These are phyloP conservation scores for Rhabdornis inornatus DNA, from an alignment of 2,113 vertebrate species.

Conservation along the genomic window DNA sequence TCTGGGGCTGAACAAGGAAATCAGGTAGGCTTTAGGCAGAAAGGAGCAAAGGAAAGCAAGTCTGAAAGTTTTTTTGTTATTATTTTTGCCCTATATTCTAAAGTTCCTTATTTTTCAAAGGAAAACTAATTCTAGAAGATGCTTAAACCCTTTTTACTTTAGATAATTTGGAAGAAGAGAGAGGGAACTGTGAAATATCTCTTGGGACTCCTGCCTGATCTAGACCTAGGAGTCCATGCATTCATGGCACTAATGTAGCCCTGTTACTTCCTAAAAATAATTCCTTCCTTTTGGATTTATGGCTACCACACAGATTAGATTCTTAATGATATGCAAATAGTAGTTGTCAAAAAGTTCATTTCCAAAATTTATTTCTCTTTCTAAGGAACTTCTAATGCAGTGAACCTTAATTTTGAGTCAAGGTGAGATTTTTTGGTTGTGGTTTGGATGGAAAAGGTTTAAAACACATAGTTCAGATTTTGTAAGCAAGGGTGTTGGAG, in stretches of 20 bases:
- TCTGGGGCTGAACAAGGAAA: neutral
- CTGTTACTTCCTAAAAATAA: neutral
- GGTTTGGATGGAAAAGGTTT: neutral
- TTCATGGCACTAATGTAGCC: neutral
- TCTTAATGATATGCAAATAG: neutral
- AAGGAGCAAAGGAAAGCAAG: neutral
- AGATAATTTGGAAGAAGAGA: neutral
- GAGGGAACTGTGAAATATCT: neutral
- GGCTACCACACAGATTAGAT: neutral
- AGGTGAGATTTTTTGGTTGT: neutral
- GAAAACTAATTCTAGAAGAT: neutral
- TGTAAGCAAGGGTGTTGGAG: neutral
- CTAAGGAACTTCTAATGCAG: neutral
- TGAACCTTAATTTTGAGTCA: neutral
- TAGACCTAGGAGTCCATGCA: neutral
- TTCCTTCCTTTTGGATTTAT: neutral
- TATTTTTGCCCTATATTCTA: neutral
- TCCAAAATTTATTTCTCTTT: neutral
- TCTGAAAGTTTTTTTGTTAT: neutral
- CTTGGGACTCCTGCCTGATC: neutral
- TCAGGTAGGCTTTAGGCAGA: neutral
- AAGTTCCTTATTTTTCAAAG: neutral
- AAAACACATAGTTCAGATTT: neutral
- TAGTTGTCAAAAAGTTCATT: neutral
- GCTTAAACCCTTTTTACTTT: neutral